Conservation (phyloP, 2,797 vertebrate genomes). For the Hipposideros larvatus region DNA sequence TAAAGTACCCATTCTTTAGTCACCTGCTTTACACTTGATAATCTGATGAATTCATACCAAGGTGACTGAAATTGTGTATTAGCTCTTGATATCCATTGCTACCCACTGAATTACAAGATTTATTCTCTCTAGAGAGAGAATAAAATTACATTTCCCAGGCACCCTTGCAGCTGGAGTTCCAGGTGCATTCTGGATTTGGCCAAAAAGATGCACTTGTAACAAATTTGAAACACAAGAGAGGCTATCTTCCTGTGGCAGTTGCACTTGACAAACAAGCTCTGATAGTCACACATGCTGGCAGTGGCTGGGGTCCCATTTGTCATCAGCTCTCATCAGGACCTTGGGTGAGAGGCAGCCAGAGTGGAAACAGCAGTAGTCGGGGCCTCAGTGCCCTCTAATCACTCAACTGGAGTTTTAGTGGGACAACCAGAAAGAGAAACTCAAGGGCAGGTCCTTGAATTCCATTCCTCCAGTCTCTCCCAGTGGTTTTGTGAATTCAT, state of each 20-base stretch:
- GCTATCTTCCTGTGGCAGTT: not conserved
- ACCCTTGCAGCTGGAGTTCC: not conserved
- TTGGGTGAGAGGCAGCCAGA: not conserved
- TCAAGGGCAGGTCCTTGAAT: not conserved
- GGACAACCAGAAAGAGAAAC: not conserved
- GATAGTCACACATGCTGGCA: not conserved
- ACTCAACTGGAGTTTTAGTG: rapidly evolving
- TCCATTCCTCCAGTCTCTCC: not conserved
- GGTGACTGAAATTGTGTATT: not conserved
- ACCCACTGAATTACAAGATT: not conserved
- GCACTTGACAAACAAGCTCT: not conserved
- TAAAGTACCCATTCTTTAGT: not conserved
- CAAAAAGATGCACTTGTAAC: not conserved
- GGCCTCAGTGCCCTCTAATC: not conserved
- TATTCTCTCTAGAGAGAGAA: not conserved
- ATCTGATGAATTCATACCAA: not conserved
- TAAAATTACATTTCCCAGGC: not conserved
- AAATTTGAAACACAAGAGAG: not conserved
- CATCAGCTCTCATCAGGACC: not conserved
- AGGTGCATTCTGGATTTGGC: not conserved
- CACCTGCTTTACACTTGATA: not conserved
- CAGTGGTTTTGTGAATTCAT: not conserved
- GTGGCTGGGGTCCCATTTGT: not conserved
- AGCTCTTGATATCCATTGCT: not conserved
- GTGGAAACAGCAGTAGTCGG: rapidly evolving